Evolutionary conservation across 2,888 invertebrate genomes (phyloP), one percentile per base, ranked within the genome.

Genomic region (Drosophila prolongata): DNA sequence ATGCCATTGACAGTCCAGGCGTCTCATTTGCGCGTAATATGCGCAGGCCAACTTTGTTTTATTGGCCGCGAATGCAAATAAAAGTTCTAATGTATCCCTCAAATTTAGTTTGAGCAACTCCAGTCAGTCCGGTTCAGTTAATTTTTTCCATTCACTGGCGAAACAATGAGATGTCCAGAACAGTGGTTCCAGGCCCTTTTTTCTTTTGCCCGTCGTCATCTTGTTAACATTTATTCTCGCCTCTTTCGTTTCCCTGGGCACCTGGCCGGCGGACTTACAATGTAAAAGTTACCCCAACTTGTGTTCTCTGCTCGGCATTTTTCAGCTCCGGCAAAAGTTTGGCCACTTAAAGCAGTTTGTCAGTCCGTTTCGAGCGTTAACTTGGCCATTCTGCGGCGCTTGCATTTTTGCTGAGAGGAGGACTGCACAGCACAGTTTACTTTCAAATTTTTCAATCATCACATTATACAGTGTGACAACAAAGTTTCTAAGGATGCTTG

Each of bases 161-260:
- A 66, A 53, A 72, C 71, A 72, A 72, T 65, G 75, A 59, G 54
- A 54, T 59, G 50, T 50, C 49, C 44, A n/a, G 19, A 14, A 9
- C 72, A 60, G 35, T 67, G 34, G 19, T 14, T 47, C 46, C 58
- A 40, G 35, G 37, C 14, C 11, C n/a, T 16, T 46, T 58, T 42
- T 42, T 14, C 16, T 59, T 66, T 74, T 50, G 40, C 70, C 67
- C 47, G n/a, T 52, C 61, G 78, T 80, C 64, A 75, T 74, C 85
- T 85, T 85, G 87, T 85, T 85, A 85, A 85, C 89, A 85, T 87
- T 89, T 89, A 79, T 83, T 87, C 79, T 73, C 79, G 40, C 64
- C 69, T 77, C 65, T 57, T 14, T 44, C 34, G 27, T 42, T 24
- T 19, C 65, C 19, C 38, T 2, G 69, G 69, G 57, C 57, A 68